Conservation (phyloP, 1,140 invertebrate genomes). For the Hylaeus anthracinus region DNA sequence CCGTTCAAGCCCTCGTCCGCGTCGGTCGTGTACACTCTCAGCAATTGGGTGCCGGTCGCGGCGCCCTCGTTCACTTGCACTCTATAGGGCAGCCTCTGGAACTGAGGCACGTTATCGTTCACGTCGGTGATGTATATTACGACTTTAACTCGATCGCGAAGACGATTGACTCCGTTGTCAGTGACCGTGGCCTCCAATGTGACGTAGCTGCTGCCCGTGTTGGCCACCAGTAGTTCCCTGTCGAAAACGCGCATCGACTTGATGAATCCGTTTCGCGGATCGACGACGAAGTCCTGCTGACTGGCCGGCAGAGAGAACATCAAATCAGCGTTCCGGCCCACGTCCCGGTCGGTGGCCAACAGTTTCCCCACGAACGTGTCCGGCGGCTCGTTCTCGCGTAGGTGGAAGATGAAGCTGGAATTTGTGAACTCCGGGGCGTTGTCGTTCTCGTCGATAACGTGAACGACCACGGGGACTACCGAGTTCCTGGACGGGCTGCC, state of each 20-base stretch:
- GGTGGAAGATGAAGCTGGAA: slow-evolving; percentile 90
- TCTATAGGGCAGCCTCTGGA: slow-evolving; percentile 90
- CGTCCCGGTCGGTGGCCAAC: slow-evolving; percentile 93
- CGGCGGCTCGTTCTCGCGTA: slow-evolving; percentile 93
- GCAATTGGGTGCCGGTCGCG: slow-evolving; percentile 88
- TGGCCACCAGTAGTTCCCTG: slow-evolving; percentile 89
- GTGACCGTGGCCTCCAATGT: slow-evolving; percentile 91
- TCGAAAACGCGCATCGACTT: slow-evolving; percentile 93
- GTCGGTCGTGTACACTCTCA: slow-evolving; percentile 92
- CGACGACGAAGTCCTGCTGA: slow-evolving; percentile 92
- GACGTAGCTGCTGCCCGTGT: slow-evolving; percentile 89
- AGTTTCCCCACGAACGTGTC: slow-evolving; percentile 95
- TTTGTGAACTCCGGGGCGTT: slow-evolving; percentile 95
- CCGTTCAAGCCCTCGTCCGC: slow-evolving; percentile 95
- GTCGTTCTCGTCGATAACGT: slow-evolving; percentile 98
- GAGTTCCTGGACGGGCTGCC: slow-evolving; percentile 89
- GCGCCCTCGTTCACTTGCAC: slow-evolving; percentile 93
- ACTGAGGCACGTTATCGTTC: slow-evolving; percentile 95
- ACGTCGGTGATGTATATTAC: slow-evolving; percentile 94
- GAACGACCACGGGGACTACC: slow-evolving; percentile 92
- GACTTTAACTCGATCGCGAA: slow-evolving; percentile 93
- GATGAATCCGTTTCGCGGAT: slow-evolving; percentile 95
- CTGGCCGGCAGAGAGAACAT: slow-evolving; percentile 90
- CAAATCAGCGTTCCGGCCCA: slow-evolving; percentile 94
- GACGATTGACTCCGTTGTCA: slow-evolving; percentile 91